Base-by-base conservation (phyloP, 2,888 invertebrate species). In the Gerosis bhagava region DNA sequence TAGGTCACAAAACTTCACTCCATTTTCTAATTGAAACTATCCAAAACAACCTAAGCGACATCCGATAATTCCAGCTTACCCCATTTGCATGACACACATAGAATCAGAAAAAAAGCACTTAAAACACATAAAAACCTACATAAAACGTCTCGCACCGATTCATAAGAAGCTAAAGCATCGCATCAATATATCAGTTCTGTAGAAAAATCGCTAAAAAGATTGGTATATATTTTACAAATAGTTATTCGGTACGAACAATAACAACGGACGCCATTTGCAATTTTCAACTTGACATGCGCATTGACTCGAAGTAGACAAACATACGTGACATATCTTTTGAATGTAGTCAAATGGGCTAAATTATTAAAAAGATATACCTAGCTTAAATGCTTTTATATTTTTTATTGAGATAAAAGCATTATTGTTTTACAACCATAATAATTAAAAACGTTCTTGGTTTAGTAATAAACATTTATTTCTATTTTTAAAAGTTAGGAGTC, bases 191-290 rank as follows among this genome's bases (percentile, higher is more conserved):
- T 76, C 79, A 81, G 81, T 87, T 77, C 80, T 78, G 81, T 83
- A 88, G 86, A 90, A 91, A 91, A 91, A 83, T 86, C 86, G 80
- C 83, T 88, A 89, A 88, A 91, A 91, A 91, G 90, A 90, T 90
- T 86, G 90, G 91, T 91, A 92, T 91, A 91, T 90, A 91, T 86
- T 89, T 90, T 90, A 90, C 89, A 92, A 92, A 92, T 92, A 91
- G 90, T 90, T 91, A 91, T 90, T 94, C 94, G 94, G 94, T 95
- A 95, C 95, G 95, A 97, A 97, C 97, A 97, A 97, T 96, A 97
- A 97, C 97, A 97, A 96, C 96, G 94, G 96, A 94, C 96, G 97
- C 97, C 97, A 97, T 97, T 97, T 97, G 96, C 95, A 96, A 95
- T 96, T 94, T 93, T 91, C 92, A 92, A 92, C 91, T 89, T 92